Conservation (phyloP, 2,888 invertebrate species). For the Eupithecia vulgata region DNA sequence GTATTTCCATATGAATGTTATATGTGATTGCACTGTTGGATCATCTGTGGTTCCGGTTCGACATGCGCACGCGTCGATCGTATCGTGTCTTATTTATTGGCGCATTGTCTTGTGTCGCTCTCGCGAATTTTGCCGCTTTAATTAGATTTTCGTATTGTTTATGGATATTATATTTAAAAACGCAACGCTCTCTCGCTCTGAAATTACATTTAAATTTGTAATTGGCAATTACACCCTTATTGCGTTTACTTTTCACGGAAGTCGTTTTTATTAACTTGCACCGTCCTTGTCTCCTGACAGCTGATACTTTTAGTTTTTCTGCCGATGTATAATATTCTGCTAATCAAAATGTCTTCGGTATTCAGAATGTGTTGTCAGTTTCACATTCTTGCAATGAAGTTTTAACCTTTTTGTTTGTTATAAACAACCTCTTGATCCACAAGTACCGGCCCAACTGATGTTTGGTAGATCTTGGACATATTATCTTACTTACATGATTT, state of each 20-base stretch:
- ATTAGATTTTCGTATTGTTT: conserved; percentile 48
- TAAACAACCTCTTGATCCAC: conserved; percentile 1
- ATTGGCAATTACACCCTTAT: conserved; percentile 1
- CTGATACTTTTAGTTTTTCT: neutral
- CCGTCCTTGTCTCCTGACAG: neutral
- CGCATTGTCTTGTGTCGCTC: conserved; percentile 57
- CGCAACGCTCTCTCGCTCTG: neutral
- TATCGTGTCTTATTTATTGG: conserved; percentile 63
- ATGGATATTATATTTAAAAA: conserved; percentile 22
- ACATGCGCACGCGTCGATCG: conserved; percentile 59
- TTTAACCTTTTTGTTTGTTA: neutral
- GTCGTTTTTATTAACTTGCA: neutral
- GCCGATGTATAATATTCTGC: neutral
- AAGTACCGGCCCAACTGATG: neutral
- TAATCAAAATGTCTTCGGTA: neutral
- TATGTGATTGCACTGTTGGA: neutral
- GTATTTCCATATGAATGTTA: neutral
- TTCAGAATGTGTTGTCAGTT: neutral
- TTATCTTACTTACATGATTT: neutral
- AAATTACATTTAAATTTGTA: conserved; percentile 9
- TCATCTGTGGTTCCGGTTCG: conserved; percentile 40
- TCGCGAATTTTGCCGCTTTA: conserved; percentile 51
- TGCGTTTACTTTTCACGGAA: neutral
- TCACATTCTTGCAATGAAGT: conserved; percentile 8
- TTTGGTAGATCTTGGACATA: neutral